These are phyloP conservation scores for Bilobella aurantiaca DNA, from an alignment of 1,140 invertebrate species.

Conservation along the genomic window DNA sequence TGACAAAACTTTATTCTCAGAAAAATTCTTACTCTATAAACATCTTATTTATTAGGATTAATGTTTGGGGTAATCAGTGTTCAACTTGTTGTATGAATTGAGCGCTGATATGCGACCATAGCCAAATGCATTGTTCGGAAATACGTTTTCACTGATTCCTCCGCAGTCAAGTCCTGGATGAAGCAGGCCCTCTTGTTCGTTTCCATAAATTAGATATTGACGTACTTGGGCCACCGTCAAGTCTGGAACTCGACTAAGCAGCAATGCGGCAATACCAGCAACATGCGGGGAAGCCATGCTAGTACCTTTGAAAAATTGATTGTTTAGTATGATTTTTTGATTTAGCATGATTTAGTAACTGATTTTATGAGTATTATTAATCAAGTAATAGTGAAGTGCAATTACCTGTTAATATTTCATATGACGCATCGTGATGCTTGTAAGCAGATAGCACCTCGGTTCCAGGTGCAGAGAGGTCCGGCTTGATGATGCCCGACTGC, in stretches of 20 bases:
- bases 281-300: slow-evolving; percentile 14
- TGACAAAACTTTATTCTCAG: no score
- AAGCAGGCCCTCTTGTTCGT: background rate
- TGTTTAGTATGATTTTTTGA: background rate
- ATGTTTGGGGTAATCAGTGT: no score
- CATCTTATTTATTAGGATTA: no score
- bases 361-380: no score
- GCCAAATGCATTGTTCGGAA: slow-evolving; percentile 8
- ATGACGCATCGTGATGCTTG: no score
- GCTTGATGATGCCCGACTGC: background rate
- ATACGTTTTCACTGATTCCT: background rate
- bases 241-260: background rate
- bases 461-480: slow-evolving; percentile 14
- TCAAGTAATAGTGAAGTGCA: no score
- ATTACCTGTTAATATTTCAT: no score
- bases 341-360: no score
- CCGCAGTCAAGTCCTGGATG: background rate
- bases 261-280: slow-evolving; percentile 2
- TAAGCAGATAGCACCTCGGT: slow-evolving; percentile 8
- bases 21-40: no score
- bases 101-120: background rate
- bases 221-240: background rate
- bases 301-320: background rate
- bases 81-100: background rate
- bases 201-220: background rate